Conservation (phyloP, 1,140 invertebrate genomes). For the Drosophila santomea region DNA sequence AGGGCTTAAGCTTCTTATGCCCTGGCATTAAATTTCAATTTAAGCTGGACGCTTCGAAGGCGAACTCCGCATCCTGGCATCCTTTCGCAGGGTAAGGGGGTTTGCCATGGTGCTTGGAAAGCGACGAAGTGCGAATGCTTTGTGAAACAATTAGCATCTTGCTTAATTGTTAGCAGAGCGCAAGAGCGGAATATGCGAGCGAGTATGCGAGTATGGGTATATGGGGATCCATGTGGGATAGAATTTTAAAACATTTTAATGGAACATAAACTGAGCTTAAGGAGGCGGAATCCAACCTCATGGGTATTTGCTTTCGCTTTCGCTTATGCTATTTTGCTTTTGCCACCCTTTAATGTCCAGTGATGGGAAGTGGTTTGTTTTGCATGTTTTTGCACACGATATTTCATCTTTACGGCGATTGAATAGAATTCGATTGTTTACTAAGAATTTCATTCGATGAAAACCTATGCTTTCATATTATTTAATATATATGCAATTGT, state of each 20-base stretch:
- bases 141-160: slow-evolving; percentile 78
- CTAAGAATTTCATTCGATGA: neutral
- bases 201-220: no score
- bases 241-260: slow-evolving; percentile 76
- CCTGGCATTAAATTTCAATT: slow-evolving; percentile 78
- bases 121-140: slow-evolving; percentile 80
- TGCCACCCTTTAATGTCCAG: slow-evolving; percentile 1
- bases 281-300: neutral
- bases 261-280: slow-evolving; percentile 68
- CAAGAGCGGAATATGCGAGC: neutral
- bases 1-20: slow-evolving; percentile 56
- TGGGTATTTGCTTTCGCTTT: slow-evolving; percentile 2
- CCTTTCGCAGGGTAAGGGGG: neutral
- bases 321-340: neutral
- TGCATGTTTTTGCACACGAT: neutral
- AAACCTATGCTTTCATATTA: no score
- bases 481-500: no score
- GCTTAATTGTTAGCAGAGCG: slow-evolving; percentile 62
- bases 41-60: slow-evolving; percentile 59
- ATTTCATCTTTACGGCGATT: neutral
- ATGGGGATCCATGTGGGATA: slow-evolving; percentile 29
- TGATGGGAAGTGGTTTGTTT: slow-evolving; percentile 2
- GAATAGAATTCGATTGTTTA: neutral
- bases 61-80: neutral
- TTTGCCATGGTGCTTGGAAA: slow-evolving; percentile 37